Evolutionary conservation across 2,113 vertebrate species (phyloP).

Genomic region (Fukomys damarensis): DNA sequence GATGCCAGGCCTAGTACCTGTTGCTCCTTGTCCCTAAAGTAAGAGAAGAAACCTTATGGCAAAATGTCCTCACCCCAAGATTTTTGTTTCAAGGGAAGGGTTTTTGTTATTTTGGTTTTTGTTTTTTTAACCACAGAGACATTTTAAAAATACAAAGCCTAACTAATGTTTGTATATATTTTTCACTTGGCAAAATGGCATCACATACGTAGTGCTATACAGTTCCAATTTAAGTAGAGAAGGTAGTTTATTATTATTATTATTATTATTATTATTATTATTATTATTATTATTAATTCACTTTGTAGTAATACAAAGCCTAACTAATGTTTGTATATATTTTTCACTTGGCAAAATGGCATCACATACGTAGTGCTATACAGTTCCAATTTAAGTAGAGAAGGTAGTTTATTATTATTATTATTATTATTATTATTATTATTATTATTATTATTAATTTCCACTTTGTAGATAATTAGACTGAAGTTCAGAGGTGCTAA

Average conservation of each 20-base stretch:
- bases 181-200: background rate
- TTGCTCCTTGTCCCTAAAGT: background rate
- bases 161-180: background rate
- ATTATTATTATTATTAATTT: background rate
- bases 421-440: too few relatives aligned
- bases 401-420: too few relatives aligned
- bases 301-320: background rate
- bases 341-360: background rate
- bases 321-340: background rate
- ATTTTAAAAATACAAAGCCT: slow-evolving; percentile 11
- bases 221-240: background rate
- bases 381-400: background rate
- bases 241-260: too few relatives aligned
- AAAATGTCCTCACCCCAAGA: background rate
- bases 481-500: background rate
- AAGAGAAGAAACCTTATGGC: background rate
- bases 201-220: background rate
- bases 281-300: too few relatives aligned
- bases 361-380: background rate
- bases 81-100: background rate
- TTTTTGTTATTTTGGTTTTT: background rate
- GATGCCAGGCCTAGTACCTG: background rate
- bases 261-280: too few relatives aligned
- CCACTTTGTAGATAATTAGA: slow-evolving; percentile 4
- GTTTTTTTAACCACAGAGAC: background rate